Conservation (phyloP, 2,888 invertebrate species). For the Tetanocera ferruginea region DNA sequence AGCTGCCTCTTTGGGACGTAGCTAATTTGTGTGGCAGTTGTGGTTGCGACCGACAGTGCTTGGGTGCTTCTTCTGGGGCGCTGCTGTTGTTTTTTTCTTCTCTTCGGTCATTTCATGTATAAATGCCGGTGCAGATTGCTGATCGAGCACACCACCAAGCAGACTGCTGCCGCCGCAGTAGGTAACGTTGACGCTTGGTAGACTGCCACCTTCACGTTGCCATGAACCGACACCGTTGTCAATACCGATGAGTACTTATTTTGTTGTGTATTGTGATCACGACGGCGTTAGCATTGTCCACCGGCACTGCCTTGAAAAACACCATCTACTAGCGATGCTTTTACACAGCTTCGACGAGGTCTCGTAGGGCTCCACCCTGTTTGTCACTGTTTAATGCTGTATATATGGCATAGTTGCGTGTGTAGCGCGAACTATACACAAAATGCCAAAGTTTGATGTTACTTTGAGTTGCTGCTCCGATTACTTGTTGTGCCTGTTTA, state of each 20-base stretch:
- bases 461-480: no score
- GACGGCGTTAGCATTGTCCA: slow-evolving; percentile 58
- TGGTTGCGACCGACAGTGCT: no score
- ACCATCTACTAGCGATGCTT: slow-evolving; percentile 65
- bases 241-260: slow-evolving; percentile 67
- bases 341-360: slow-evolving; percentile 72
- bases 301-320: slow-evolving; percentile 62
- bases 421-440: slow-evolving; percentile 65
- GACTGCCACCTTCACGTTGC: slow-evolving; percentile 77
- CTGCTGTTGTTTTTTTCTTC: slow-evolving; percentile 13
- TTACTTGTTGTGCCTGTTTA: no score
- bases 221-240: no score
- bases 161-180: slow-evolving; percentile 48
- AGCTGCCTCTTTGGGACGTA: no score
- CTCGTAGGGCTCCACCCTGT: slow-evolving; percentile 75
- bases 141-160: slow-evolving; percentile 44
- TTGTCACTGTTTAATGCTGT: slow-evolving; percentile 65
- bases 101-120: slow-evolving; percentile 54
- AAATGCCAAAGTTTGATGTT: slow-evolving; percentile 64
- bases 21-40: no score
- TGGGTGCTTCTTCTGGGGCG: no score
- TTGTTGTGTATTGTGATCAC: slow-evolving; percentile 65
- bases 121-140: slow-evolving; percentile 45
- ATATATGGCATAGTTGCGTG: slow-evolving; percentile 56
- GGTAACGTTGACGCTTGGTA: slow-evolving; percentile 73